Conservation (phyloP, 2,113 vertebrate species). For the Pimephales promelas region DNA sequence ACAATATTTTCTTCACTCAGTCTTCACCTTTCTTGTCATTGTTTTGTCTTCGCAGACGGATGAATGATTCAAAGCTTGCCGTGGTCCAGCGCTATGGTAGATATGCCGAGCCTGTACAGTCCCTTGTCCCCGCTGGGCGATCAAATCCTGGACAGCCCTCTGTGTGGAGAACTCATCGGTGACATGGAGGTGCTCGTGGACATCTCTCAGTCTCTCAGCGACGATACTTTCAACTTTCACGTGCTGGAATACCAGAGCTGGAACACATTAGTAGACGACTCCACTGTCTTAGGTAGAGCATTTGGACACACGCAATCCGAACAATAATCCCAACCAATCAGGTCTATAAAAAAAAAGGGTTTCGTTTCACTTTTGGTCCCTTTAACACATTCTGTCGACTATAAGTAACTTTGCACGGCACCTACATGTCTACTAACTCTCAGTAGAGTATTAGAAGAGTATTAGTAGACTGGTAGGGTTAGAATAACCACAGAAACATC, state of each 20-base stretch:
- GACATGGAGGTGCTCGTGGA: slow-evolving; percentile 85
- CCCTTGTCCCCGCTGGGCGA: slow-evolving; percentile 83
- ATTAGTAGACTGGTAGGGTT: too few relatives aligned
- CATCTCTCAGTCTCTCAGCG: slow-evolving; percentile 81
- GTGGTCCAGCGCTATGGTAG: slow-evolving; percentile 80
- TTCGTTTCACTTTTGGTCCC: too few relatives aligned
- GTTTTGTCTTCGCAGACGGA: slow-evolving; percentile 63
- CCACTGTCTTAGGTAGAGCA: slow-evolving; percentile 78
- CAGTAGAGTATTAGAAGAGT: too few relatives aligned
- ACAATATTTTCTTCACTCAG: not conserved
- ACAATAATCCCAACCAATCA: not conserved
- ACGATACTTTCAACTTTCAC: slow-evolving; percentile 81
- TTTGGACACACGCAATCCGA: not conserved
- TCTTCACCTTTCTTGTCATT: not conserved
- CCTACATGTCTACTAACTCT: too few relatives aligned
- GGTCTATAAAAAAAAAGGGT: not conserved
- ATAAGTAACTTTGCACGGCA: too few relatives aligned
- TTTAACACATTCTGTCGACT: too few relatives aligned
- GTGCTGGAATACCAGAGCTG: slow-evolving; percentile 82
- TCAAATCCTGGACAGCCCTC: slow-evolving; percentile 82
- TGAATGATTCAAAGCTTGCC: slow-evolving; percentile 64
- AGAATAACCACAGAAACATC: too few relatives aligned
- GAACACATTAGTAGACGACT: slow-evolving; percentile 82
- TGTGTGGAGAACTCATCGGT: slow-evolving; percentile 85
- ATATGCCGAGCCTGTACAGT: slow-evolving; percentile 80